Conservation (phyloP, 2,113 vertebrate species). For the Siphamia tubifer region DNA sequence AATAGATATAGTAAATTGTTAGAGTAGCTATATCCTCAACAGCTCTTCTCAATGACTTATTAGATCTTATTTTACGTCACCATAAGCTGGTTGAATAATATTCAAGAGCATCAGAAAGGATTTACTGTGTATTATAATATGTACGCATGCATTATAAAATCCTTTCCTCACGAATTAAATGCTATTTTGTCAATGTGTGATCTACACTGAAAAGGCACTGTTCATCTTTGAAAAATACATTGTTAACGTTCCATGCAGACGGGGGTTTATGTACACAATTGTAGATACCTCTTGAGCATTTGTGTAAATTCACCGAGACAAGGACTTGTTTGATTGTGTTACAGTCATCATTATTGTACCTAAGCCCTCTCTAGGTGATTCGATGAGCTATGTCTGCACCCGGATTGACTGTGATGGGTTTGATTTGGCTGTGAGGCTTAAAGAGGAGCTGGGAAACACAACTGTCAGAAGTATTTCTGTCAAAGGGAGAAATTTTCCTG, state of each 20-base stretch:
- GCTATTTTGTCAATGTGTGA: background rate
- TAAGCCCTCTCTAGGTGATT: constrained; percentile 29
- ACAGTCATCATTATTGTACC: constrained; percentile 67
- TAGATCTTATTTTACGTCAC: background rate
- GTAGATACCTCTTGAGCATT: background rate
- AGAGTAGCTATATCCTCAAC: too few relatives aligned
- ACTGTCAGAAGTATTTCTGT: constrained; percentile 64
- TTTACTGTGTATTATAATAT: background rate
- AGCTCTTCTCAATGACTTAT: too few relatives aligned
- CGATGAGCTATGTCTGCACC: constrained; percentile 10
- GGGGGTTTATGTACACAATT: constrained; percentile 15
- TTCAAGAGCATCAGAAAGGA: background rate
- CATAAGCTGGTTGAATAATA: background rate
- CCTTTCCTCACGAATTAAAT: too few relatives aligned
- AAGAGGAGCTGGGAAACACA: constrained; percentile 38
- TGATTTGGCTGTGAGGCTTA: constrained; percentile 55
- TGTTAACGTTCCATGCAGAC: constrained; percentile 21
- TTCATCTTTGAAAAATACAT: constrained; percentile 10
- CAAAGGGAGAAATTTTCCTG: constrained; percentile 29
- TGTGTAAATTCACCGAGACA: constrained; percentile 42
- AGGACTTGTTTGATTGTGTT: constrained; percentile 66
- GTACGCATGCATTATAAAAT: background rate
- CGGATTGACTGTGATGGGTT: constrained; percentile 48
- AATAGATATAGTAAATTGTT: too few relatives aligned
- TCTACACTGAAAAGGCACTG: background rate